Evolutionary conservation across 2,888 invertebrate genomes (phyloP).

Genomic region (Eupsilia transversa): DNA sequence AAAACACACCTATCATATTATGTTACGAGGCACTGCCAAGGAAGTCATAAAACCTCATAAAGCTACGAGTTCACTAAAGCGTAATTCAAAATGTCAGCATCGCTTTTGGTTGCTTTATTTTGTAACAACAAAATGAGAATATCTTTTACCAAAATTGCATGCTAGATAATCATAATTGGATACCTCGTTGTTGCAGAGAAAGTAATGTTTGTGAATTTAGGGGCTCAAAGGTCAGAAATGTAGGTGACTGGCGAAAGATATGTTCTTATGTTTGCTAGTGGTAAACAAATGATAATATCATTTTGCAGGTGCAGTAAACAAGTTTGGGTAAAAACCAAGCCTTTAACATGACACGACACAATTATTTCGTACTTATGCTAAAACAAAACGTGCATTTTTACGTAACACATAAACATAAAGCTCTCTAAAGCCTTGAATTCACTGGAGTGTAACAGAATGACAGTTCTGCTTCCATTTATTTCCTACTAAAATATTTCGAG

Average conservation of each 20-base stretch:
- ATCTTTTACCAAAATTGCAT: constrained; percentile 32
- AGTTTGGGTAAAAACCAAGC: background rate
- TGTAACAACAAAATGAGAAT: constrained; percentile 6
- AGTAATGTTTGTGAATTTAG: constrained; percentile 12
- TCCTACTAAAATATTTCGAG: constrained; percentile 23
- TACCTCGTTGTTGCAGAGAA: constrained; percentile 9
- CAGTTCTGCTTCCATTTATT: constrained; percentile 37
- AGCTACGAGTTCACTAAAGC: constrained; percentile 15
- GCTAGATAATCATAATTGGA: constrained; percentile 30
- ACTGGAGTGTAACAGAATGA: constrained; percentile 52
- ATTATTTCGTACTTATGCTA: constrained; percentile 14
- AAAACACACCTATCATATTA: background rate
- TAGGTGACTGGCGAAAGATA: background rate
- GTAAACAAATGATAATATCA: background rate
- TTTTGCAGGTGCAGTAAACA: background rate
- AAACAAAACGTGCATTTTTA: constrained; percentile 33
- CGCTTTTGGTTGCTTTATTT: background rate
- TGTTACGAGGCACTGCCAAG: background rate
- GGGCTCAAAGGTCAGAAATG: background rate
- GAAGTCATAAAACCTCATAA: constrained; percentile 5
- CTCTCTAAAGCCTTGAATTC: constrained; percentile 40
- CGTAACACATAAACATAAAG: constrained; percentile 43
- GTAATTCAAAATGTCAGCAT: constrained; percentile 22
- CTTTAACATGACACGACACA: background rate
- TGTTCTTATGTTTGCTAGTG: background rate